Percentiles rank a stretch among this genome's conserved stretches.
Conservation (phyloP, 1,140 invertebrate genomes). For the Stegodyphus dumicola region DNA sequence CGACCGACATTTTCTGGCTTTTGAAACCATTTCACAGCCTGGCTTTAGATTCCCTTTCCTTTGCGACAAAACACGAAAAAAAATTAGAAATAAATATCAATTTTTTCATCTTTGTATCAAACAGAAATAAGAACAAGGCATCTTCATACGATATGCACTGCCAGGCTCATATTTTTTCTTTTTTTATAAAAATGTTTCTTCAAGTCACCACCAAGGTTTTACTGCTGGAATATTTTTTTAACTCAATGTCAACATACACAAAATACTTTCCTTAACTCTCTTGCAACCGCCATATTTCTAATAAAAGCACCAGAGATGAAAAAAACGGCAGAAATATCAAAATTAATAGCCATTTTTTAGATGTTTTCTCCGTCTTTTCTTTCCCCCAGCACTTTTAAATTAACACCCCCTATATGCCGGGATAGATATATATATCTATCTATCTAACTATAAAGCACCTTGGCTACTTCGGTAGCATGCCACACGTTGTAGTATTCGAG, state of each 20-base stretch:
- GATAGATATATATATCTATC: slow-evolving; percentile 18
- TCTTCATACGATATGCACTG: neutral
- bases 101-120: slow-evolving; percentile 5
- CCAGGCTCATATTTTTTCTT: neutral
- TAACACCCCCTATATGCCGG: slow-evolving; percentile 23
- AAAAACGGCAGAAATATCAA: slow-evolving; percentile 38
- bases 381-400: slow-evolving; percentile 7
- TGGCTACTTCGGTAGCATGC: slow-evolving; percentile 10
- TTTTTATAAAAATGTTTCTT: neutral
- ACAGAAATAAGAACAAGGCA: slow-evolving; percentile 26
- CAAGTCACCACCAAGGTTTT: neutral
- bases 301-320: slow-evolving; percentile 26
- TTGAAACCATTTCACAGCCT: neutral
- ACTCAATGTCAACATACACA: slow-evolving; percentile 50
- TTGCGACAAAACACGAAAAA: neutral
- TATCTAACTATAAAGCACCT: neutral
- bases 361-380: neutral
- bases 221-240: slow-evolving; percentile 30
- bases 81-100: slow-evolving; percentile 30
- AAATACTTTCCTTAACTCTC: slow-evolving; percentile 32
- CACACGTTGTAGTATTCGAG: neutral
- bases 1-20: neutral
- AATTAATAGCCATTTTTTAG: slow-evolving; percentile 38
- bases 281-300: neutral
- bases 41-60: neutral